Conservation (phyloP, 2,113 vertebrate genomes). For the Lethenteron camtschaticum region DNA sequence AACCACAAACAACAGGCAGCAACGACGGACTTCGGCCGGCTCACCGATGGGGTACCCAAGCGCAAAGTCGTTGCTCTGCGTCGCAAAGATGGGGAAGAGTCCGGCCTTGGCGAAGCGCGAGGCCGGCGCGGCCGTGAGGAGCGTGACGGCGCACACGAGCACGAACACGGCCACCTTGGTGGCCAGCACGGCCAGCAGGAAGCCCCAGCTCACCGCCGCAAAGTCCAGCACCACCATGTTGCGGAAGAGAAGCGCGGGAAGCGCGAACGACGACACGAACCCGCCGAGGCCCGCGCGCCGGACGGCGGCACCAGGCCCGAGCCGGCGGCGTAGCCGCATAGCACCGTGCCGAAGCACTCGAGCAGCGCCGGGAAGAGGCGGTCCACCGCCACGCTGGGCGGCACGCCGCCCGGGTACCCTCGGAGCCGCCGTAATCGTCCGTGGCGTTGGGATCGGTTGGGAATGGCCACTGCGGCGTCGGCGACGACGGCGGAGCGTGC, state of each 20-base stretch:
- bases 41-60: constrained; percentile 86
- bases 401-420: neutral
- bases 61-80: constrained; percentile 97
- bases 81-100: constrained; percentile 90
- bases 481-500: too few species aligned
- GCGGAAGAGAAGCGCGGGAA: constrained; percentile 80
- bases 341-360: constrained; percentile 85
- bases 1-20: too few species aligned
- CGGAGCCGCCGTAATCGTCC: too few species aligned
- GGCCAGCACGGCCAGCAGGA: constrained; percentile 65
- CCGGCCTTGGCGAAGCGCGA: constrained; percentile 72
- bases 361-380: constrained; percentile 71
- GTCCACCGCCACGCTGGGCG: constrained; percentile 62
- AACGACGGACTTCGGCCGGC: too few species aligned
- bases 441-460: too few species aligned
- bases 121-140: constrained; percentile 51
- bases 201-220: constrained; percentile 69
- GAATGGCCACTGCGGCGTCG: too few species aligned
- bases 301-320: constrained; percentile 57
- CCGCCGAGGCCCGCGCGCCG: constrained; percentile 77
- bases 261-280: constrained; percentile 85
- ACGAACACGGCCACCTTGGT: constrained; percentile 73
- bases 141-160: constrained; percentile 50
- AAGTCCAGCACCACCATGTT: constrained; percentile 95
- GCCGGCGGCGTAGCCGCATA: constrained; percentile 80